Evolutionary conservation across 2,113 vertebrate species (phyloP).

Genomic region (Lynx canadensis): DNA sequence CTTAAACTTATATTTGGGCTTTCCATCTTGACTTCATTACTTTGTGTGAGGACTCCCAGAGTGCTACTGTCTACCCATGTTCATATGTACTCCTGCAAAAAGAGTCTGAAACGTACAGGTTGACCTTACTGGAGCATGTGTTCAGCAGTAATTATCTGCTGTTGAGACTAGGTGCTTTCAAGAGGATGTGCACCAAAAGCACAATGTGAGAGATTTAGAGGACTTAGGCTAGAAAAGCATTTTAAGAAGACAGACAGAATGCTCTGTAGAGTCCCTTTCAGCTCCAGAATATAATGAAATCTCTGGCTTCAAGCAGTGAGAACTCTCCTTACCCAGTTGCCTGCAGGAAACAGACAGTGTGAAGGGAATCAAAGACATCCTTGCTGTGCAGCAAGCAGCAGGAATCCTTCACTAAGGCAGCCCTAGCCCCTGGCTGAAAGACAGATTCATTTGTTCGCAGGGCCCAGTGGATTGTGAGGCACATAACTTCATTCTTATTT

Average conservation of each 20-base stretch:
- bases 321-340: not conserved
- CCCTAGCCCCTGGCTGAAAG: not conserved
- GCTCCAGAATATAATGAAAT: slow-evolving; percentile 37
- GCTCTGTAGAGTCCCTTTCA: not conserved
- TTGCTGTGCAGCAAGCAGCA: not conserved
- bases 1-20: not conserved
- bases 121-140: not conserved
- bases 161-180: not conserved
- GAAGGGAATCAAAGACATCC: not conserved
- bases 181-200: not conserved
- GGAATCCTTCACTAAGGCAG: not conserved
- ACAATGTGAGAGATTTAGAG: not conserved
- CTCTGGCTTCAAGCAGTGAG: not conserved
- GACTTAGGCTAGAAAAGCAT: not conserved
- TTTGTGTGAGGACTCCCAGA: not conserved
- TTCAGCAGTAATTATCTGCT: not conserved
- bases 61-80: not conserved
- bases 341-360: not conserved
- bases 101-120: not conserved
- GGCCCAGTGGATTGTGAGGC: not conserved
- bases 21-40: not conserved
- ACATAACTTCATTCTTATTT: not conserved
- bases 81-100: not conserved
- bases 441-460: slow-evolving; percentile 5
- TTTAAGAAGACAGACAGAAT: slow-evolving; percentile 1